Percentiles rank a stretch among this genome's conserved stretches.
phyloP scores from a whole-genome alignment of 1,140 invertebrate species.

The Tenebrio molitor region DNA sequence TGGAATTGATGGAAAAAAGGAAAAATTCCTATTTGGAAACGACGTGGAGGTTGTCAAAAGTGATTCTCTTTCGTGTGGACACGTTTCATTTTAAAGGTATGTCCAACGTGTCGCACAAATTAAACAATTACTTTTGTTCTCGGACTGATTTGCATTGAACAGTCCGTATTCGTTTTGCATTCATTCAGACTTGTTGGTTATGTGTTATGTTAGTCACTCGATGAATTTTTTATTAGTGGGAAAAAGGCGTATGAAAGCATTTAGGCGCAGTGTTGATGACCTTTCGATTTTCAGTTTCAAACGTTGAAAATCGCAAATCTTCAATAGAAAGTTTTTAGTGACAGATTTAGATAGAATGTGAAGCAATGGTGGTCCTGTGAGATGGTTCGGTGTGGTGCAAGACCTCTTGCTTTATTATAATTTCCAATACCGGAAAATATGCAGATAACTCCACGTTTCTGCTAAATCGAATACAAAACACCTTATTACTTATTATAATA shows the following conservation, averaged over 20 bases:
- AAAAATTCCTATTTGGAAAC: background rate
- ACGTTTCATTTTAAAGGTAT: slow-evolving; percentile 3
- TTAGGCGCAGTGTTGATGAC: background rate
- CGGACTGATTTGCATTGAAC: slow-evolving; percentile 14
- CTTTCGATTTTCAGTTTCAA: slow-evolving; percentile 2
- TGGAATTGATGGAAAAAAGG: background rate
- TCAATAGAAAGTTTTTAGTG: no score
- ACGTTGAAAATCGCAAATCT: background rate
- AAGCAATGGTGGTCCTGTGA: no score
- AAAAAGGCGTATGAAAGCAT: background rate
- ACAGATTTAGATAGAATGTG: no score
- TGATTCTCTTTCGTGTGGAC: background rate
- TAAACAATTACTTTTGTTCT: slow-evolving; percentile 46
- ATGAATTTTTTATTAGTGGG: slow-evolving; percentile 30
- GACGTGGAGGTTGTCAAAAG: background rate
- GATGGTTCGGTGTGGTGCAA: background rate
- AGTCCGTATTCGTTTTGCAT: slow-evolving; percentile 19
- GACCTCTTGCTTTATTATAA: background rate
- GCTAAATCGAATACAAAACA: slow-evolving; percentile 26
- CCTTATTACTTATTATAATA: slow-evolving; percentile 17
- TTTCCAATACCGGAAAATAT: background rate
- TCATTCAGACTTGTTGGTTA: slow-evolving; percentile 15
- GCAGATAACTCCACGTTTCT: slow-evolving; percentile 14
- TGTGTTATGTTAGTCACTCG: slow-evolving; percentile 25
- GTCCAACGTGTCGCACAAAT: slow-evolving; percentile 27